These are phyloP conservation scores for Lethrus apterus DNA, from an alignment of 1,140 invertebrate species.

Conservation along the genomic window DNA sequence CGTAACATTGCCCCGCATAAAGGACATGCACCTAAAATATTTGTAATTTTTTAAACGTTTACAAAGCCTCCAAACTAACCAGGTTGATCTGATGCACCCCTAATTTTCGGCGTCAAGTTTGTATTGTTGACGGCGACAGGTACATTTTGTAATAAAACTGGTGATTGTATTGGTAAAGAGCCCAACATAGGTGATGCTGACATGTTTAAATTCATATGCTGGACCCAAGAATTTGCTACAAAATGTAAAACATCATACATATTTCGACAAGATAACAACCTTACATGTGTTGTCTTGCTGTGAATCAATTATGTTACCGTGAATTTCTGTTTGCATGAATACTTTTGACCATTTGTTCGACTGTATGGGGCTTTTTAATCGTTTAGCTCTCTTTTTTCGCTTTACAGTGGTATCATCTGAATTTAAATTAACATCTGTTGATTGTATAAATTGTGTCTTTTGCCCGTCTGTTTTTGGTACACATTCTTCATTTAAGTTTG, in stretches of 20 bases:
- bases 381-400: conserved; percentile 9
- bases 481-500: conserved; percentile 40
- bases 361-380: not conserved
- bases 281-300: not conserved
- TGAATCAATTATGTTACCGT: not conserved
- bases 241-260: not conserved
- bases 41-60: too few species aligned
- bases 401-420: conserved; percentile 12
- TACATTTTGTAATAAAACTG: conserved; percentile 11
- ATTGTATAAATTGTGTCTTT: too few species aligned
- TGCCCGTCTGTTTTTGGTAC: conserved; percentile 38
- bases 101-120: conserved; percentile 40
- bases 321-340: conserved; percentile 14
- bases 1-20: conserved; percentile 52
- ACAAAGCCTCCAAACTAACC: conserved; percentile 21
- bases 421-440: too few species aligned
- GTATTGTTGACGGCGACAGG: conserved; percentile 9
- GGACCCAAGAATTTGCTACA: conserved; percentile 7
- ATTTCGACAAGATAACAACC: too few species aligned
- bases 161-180: conserved; percentile 2
- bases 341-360: not conserved
- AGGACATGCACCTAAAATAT: conserved; percentile 45
- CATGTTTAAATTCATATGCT: conserved; percentile 12
- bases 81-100: conserved; percentile 55
- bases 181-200: conserved; percentile 10